Base-by-base conservation (phyloP, 1,140 invertebrate species). In the Panulirus ornatus region DNA sequence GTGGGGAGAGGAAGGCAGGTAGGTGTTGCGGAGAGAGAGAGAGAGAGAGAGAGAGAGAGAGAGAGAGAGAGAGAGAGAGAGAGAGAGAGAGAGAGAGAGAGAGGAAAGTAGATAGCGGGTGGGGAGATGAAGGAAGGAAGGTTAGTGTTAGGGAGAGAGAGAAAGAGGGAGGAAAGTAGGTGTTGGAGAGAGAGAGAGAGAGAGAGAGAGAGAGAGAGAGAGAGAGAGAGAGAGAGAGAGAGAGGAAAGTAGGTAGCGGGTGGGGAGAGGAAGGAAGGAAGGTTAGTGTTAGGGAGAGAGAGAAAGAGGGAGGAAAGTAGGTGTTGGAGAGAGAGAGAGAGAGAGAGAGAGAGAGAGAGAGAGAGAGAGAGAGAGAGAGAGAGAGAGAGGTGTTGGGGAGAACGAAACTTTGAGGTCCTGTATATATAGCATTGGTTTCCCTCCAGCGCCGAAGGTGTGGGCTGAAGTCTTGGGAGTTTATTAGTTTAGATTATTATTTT, bases 41-140 rank as follows among this genome's bases (percentile, higher is more conserved):
- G 51, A 58, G 51, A 58, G 51, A 8, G 63, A 66, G 63, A 66
- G 63, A 66, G 63, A 66, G 63, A 66, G 63, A 66, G 63, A 66
- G 63, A 66, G 63, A 58, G 51, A 58, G 51, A 58, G 51, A 58
- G 51, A 58, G 51, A 58, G 51, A 8, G 5, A 22, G 19, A 66
- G 5, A 22, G 63, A 66, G 19, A 66, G 19, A 22, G 5, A 22
- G 63, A 66, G 19, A 66, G 63, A 8, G 5, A 8, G 5, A 66
- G 63, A 8, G 63, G 34, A 30, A 66, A 30, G 34, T 22, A 66
- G 63, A 66, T 22, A 66, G 63, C n/a, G 63, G 3, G 19, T 27
- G 19, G 3, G 51, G 22, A 22, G 51, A 58, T 58, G 22, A 58
- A 58, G 51, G 22, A 58, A 58, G 51, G 22, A 58, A 58, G 11